phyloP scores from a whole-genome alignment of 2,797 vertebrate genomes.

The Danio jaintianensis region DNA sequence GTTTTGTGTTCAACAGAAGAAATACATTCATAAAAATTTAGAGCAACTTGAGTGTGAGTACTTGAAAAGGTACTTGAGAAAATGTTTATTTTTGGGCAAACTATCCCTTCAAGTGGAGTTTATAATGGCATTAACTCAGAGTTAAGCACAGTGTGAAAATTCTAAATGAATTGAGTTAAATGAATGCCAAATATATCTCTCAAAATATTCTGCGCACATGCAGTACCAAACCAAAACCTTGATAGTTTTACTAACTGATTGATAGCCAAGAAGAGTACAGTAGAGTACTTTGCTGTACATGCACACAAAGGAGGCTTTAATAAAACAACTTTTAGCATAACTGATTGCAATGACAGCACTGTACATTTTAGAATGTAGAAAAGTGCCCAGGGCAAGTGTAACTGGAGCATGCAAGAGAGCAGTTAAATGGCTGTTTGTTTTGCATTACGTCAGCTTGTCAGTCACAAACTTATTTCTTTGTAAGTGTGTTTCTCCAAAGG shows the following conservation, averaged over 20 bases:
- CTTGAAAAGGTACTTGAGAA: too few relatives aligned
- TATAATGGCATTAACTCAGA: too few relatives aligned
- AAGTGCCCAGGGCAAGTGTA: slow-evolving; percentile 30
- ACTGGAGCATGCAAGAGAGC: slow-evolving; percentile 52
- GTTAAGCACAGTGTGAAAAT: too few relatives aligned
- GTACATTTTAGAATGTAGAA: slow-evolving; percentile 63
- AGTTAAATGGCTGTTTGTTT: slow-evolving; percentile 68
- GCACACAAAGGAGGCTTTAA: background rate
- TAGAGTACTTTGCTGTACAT: background rate
- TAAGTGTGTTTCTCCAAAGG: slow-evolving; percentile 65
- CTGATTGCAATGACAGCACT: slow-evolving; percentile 15
- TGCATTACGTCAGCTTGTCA: slow-evolving; percentile 67
- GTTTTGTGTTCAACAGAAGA: too few relatives aligned
- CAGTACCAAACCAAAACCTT: background rate
- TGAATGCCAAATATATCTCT: background rate
- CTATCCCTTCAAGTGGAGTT: too few relatives aligned
- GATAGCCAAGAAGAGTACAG: background rate
- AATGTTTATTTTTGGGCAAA: too few relatives aligned
- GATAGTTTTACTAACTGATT: slow-evolving; percentile 2
- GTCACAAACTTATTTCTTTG: slow-evolving; percentile 68
- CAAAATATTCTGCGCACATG: background rate
- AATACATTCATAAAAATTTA: too few relatives aligned
- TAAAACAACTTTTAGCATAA: background rate
- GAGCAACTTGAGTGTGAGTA: too few relatives aligned
- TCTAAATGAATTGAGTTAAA: background rate